Evolutionary conservation across 2,888 invertebrate species (phyloP), one percentile per base, ranked within the genome.

Genomic region (Eristalinus aeneus): DNA sequence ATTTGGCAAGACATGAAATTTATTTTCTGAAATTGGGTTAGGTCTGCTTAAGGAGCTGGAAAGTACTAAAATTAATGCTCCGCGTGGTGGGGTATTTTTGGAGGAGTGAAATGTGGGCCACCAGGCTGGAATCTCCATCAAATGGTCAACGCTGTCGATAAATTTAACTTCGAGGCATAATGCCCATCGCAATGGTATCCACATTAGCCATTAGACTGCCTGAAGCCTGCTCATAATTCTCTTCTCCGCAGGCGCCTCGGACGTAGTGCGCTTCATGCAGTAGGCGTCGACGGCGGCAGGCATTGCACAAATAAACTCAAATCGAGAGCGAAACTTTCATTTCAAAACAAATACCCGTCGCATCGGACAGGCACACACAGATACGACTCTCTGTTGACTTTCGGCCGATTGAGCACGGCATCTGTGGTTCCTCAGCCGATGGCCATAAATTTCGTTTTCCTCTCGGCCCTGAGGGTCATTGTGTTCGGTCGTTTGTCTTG

Each of bases 311-410:
- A 46, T 46, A 46, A 46, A 46, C 46, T 16, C 46, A 65, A 67
- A 54, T 20, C 67, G 53, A 67, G 32, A 67, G 54, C 67, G 67
- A 67, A 54, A 54, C 32, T 54, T 67, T 54, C 32, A 67, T 54
- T 32, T 65, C 67, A 67, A 54, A 67, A 46, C n/a, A 53, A 65
- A 65, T 16, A 65, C 12, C 22, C 64, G 5, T 12, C 39, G 5
- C 32, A 20, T 31, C 12, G 27, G 60, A 10, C 31, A n/a, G n/a
- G n/a, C n/a, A n/a, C n/a, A n/a, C n/a, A n/a, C n/a, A n/a, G n/a
- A n/a, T n/a, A 22, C 16, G 8, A 46, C 6, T 46, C 16, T n/a
- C 63, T 27, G 16, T 65, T 65, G 64, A 65, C 64, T 65, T 46
- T 36, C 22, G 39, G 64, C 36, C 34, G 64, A 8, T 23, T n/a